Base-by-base conservation (phyloP, 2,797 vertebrate species). In the Myripristis murdjan region DNA sequence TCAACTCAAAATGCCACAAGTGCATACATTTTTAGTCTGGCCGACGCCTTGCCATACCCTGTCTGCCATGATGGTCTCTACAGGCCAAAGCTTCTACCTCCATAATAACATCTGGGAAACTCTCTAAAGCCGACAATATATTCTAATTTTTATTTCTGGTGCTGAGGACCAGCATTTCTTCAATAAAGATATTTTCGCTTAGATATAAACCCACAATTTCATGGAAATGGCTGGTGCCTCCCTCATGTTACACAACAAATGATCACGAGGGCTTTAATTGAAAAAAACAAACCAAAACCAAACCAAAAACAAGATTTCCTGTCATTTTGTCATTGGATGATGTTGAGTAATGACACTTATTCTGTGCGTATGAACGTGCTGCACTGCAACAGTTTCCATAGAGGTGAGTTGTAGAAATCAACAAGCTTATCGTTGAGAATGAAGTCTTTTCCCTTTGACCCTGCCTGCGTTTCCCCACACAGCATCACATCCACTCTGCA, bases 151-250 rank as follows among this genome's bases (percentile, higher is more conserved):
- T 35, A 35, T 9, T 11, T 35, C 11, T 1, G 8, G 33, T 9
- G 33, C 33, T 35, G 33, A 6, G 35, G 33, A 35, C 11, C 14
- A 6, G 24, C 5, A 11, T n/a, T 9, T 24, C 51, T 51, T 44
- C 15, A 26, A 9, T 61, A 57, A 35, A 66, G 65, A 79, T 70
- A 54, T 47, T 70, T 33, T 14, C 20, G 37, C 63, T 51, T 43
- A 26, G 43, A 18, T 5, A 0, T n/a, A 41, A 1, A 1, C 16
- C 15, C 1, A n/a, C 51, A 18, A 9, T 18, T 10, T 15, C 28
- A 24, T 41, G 28, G 1, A 1, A 61, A 77, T 64, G 60, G 39
- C 64, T 62, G 23, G 43, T 59, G n/a, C 12, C 78, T 64, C 53
- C n/a, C 72, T 75, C 52, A 35, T 26, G 31, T n/a, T 43, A 12